phyloP scores from a whole-genome alignment of 2,888 invertebrate genomes.

The Junonia oenone region DNA sequence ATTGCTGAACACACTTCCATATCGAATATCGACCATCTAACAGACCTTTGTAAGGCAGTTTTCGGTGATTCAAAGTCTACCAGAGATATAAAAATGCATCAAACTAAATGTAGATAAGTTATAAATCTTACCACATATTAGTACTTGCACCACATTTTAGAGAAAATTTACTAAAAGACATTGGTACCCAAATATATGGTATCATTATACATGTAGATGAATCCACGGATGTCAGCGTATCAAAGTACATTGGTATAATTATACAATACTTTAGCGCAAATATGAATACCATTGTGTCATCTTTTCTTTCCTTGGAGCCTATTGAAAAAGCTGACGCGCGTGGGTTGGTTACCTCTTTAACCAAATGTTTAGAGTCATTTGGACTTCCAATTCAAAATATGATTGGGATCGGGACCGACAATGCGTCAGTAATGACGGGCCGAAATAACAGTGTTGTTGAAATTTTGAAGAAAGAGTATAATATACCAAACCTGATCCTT shows the following conservation, averaged over 20 bases:
- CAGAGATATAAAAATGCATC: constrained; percentile 16
- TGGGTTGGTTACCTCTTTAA: background rate
- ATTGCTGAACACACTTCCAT: constrained; percentile 19
- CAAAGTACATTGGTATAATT: background rate
- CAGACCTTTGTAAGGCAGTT: background rate
- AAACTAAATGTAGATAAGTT: constrained; percentile 25
- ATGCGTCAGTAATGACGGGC: background rate
- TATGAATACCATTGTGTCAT: background rate
- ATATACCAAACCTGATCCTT: background rate
- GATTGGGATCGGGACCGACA: background rate
- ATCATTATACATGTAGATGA: background rate
- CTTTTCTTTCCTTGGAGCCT: background rate
- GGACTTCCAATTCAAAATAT: background rate
- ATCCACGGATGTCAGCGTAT: background rate
- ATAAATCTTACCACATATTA: too few relatives aligned
- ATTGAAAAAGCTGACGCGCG: background rate
- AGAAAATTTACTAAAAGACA: constrained; percentile 11
- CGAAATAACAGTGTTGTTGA: background rate
- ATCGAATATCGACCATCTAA: constrained; percentile 13
- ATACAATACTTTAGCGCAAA: background rate
- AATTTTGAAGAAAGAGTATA: background rate
- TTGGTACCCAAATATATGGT: constrained; percentile 15
- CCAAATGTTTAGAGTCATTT: background rate
- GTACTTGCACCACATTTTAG: constrained; percentile 25
- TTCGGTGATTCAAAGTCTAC: constrained; percentile 17